These are phyloP conservation scores for Ciconia maguari DNA, from an alignment of 2,113 vertebrate species.

Conservation along the genomic window DNA sequence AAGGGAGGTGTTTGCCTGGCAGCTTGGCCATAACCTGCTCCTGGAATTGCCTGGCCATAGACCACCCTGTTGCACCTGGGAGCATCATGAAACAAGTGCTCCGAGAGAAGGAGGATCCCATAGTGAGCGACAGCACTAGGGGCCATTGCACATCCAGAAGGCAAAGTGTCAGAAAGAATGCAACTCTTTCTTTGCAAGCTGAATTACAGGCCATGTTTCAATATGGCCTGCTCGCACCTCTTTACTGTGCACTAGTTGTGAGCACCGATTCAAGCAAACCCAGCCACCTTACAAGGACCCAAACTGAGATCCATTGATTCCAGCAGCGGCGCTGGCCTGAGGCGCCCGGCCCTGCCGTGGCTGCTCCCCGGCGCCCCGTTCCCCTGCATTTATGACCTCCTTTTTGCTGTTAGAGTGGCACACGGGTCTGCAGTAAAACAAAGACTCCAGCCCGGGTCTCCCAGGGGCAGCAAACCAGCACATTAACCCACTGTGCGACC, in stretches of 20 bases:
- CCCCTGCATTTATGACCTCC: not conserved
- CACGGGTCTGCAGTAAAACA: not conserved
- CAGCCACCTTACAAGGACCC: not conserved
- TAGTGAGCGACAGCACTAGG: not conserved
- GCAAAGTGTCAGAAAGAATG: not conserved
- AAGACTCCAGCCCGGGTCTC: not conserved
- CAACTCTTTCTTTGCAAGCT: not conserved
- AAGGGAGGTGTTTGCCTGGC: not conserved
- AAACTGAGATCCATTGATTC: not conserved
- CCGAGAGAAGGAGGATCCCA: not conserved
- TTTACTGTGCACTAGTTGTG: not conserved
- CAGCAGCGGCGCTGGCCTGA: not conserved
- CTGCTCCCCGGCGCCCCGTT: not conserved
- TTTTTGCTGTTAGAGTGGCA: not conserved
- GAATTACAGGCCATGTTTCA: not conserved
- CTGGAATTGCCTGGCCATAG: not conserved
- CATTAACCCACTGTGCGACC: not conserved
- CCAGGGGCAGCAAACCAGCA: not conserved
- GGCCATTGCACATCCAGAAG: not conserved
- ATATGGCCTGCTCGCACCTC: fast-evolving
- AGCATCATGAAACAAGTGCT: not conserved
- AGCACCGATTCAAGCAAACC: not conserved
- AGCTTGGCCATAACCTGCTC: not conserved
- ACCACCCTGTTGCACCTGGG: not conserved
- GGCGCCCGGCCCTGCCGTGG: not conserved